Base-by-base conservation (phyloP, 1,140 invertebrate species). In the Euura lappo region DNA sequence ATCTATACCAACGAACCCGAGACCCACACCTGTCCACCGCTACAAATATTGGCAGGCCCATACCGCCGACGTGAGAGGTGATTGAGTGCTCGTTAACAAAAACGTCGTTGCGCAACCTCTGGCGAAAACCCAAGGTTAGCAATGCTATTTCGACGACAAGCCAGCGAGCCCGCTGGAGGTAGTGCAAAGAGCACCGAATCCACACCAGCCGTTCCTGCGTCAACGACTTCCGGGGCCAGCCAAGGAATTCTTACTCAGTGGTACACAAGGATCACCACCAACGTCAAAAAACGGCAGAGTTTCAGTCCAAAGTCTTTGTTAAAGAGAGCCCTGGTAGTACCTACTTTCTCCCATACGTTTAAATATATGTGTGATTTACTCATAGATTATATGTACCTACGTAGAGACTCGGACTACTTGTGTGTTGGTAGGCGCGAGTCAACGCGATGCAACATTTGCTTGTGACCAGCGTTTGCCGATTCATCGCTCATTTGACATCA, bases 201-300 rank as follows among this genome's bases (percentile, higher is more conserved):
- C 76, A 43, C 46, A 74, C 64, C 79, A 72, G 67, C 79, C 28
- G 75, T 73, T 13, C 77, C 78, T 43, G 79, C 84, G 60, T 83
- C 85, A 65, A 83, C 85, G 6, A 81, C 82, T 45, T 84, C 87
- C 70, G 82, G 84, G 10, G 84, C 83, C 45, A 71, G 79, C 45
- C 76, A 83, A 44, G 81, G 81, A 11, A 80, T 86, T 2, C 74
- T 86, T 46, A 79, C 83, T 1, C 87, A 83, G 45, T 90, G 89
- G 89, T 90, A 89, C 78, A 81, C 88, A 7, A 86, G 84, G 71
- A 82, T 90, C 6, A 82, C 87, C 0, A 83, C 82, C 6, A 89
- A 86, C 76, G 86, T 89, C 44, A 88, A 86, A 72, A 85, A 82
- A 74, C 83, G 86, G 72, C 87, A 88, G 68, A 77, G 83, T 71